phyloP scores from a whole-genome alignment of 1,140 invertebrate species.

The Lordiphosa clarofinis region DNA sequence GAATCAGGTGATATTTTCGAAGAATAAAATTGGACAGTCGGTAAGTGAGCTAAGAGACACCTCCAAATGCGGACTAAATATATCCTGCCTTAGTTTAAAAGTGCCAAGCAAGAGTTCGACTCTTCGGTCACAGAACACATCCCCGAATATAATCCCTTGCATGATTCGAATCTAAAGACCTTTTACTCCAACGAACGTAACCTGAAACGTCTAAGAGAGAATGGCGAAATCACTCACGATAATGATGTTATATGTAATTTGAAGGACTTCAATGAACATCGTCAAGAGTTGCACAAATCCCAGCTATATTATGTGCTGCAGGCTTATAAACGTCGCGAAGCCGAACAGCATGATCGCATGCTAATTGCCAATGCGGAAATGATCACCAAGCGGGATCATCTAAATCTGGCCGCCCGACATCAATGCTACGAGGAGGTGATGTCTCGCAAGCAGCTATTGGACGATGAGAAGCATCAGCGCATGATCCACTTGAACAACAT shows the following conservation, averaged over 20 bases:
- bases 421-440: constrained; percentile 53
- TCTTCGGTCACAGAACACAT: constrained; percentile 45
- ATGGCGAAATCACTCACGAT: constrained; percentile 66
- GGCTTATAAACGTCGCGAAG: constrained; percentile 58
- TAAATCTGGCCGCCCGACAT: constrained; percentile 42
- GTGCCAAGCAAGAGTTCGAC: constrained; percentile 66
- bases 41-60: constrained; percentile 26
- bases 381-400: constrained; percentile 61
- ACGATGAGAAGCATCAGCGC: constrained; percentile 36
- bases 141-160: constrained; percentile 71
- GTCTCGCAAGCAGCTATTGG: constrained; percentile 40
- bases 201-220: constrained; percentile 63
- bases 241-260: constrained; percentile 77
- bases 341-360: constrained; percentile 62
- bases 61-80: not conserved
- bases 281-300: constrained; percentile 74
- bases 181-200: constrained; percentile 70
- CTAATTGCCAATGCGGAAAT: constrained; percentile 64
- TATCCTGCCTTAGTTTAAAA: constrained; percentile 44
- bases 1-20: constrained; percentile 75
- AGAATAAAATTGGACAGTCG: constrained; percentile 69
- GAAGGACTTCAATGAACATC: constrained; percentile 75
- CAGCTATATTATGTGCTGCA: constrained; percentile 70
- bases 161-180: constrained; percentile 70
- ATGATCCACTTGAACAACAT: constrained; percentile 39